Base-by-base conservation (phyloP, 1,140 invertebrate species). In the Scaptomyza montana region DNA sequence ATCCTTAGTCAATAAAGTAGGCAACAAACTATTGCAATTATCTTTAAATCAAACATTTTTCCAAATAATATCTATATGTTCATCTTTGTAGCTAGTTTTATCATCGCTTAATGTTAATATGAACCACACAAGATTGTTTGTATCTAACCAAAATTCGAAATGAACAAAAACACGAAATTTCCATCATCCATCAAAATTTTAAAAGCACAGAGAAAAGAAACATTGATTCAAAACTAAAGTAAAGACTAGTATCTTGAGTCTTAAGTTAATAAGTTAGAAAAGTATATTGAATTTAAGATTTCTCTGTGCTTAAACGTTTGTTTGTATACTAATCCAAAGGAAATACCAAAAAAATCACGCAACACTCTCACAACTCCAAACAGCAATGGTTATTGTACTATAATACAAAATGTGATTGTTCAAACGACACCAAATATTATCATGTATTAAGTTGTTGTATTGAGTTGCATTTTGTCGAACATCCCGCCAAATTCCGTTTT, bases 11-110 rank as follows among this genome's bases (percentile, higher is more conserved):
- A 9, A 46, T 21, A 57, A 33, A 49, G 6, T 8, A 41, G 45
- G 59, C 60, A 54, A 36, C 46, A 33, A 6, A 6, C 30, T 8
- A 59, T 41, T 59, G 19, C 39, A 51, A 72, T 63, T 66, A 63
- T 19, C 68, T 53, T 39, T 72, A 54, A 69, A 64, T 9, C 10
- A 49, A 30, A n/a, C 21, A 25, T 73, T 79, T 61, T 74, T 86
- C 41, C 74, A 71, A 67, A 59, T 60, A 54, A 51, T 69, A 67
- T 85, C 74, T 85, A 54, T 69, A 63, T 85, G 82, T 85, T 67
- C 75, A 76, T 60, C 68, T 86, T 77, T 50, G 81, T 85, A 85
- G 81, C 81, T 85, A 85, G 81, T 43, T 43, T 43, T 43, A 68
- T 41, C 62, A 66, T 64, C 78, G 73, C 74, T 71, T 54, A 57